phyloP scores from a whole-genome alignment of 2,113 vertebrate species.

The Scortum barcoo region DNA sequence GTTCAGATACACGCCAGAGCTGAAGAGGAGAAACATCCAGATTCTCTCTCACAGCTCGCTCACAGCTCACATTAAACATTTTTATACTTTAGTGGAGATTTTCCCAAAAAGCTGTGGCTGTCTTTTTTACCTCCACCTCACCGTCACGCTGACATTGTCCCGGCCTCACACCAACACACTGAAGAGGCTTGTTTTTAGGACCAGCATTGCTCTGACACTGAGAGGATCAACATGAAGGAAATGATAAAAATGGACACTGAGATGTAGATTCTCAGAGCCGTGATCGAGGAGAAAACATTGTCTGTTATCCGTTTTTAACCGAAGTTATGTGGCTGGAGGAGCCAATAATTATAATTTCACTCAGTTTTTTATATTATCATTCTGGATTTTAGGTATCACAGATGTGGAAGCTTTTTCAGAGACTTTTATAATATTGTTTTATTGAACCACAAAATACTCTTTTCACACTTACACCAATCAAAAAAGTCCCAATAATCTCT shows the following conservation, averaged over 20 bases:
- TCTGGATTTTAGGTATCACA: background rate
- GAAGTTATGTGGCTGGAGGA: background rate
- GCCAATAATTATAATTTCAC: background rate
- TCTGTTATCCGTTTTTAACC: background rate
- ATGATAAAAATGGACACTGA: background rate
- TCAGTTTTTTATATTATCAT: background rate
- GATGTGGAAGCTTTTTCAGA: too few species aligned
- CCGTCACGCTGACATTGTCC: background rate
- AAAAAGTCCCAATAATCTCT: too few species aligned
- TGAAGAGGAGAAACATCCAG: background rate
- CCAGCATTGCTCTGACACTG: too few species aligned
- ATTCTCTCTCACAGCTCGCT: background rate
- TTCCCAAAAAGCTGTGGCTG: background rate
- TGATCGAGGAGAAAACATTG: constrained; percentile 3
- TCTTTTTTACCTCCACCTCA: background rate
- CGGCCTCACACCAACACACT: background rate
- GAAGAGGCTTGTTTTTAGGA: background rate
- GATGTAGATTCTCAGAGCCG: background rate
- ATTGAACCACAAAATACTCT: background rate
- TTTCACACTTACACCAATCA: too few species aligned
- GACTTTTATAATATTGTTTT: background rate
- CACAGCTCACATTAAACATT: background rate
- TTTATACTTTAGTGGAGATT: background rate
- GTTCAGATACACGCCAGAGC: background rate
- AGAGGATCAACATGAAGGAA: background rate